Percentiles rank a stretch among this genome's conserved stretches.
Conservation (phyloP, 1,140 invertebrate species). For the Temnothorax nylanderi region DNA sequence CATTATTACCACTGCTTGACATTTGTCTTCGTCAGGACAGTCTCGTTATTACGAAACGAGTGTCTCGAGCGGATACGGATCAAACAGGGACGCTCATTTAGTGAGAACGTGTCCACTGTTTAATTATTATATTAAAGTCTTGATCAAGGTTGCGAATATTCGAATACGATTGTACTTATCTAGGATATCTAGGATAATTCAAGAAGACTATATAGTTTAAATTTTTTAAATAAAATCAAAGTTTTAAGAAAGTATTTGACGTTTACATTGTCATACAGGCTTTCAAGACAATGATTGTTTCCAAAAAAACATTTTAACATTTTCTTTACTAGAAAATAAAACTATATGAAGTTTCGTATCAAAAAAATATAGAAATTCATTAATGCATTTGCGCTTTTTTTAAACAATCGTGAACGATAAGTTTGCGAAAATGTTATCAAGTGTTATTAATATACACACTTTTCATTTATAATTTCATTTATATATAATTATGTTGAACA, state of each 20-base stretch:
- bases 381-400: background rate
- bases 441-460: background rate
- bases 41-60: slow-evolving; percentile 9
- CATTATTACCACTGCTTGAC: slow-evolving; percentile 58
- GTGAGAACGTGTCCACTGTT: background rate
- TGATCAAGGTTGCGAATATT: background rate
- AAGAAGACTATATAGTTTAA: background rate
- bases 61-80: background rate
- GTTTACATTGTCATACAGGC: background rate
- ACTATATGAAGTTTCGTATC: background rate
- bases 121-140: background rate
- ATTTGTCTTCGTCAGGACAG: slow-evolving; percentile 65
- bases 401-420: background rate
- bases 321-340: background rate
- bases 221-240: background rate
- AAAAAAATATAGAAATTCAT: background rate
- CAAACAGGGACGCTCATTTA: background rate
- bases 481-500: background rate
- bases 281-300: background rate
- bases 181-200: background rate
- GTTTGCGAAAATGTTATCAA: background rate
- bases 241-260: background rate
- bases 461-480: background rate
- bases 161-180: background rate
- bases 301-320: background rate